phyloP scores from a whole-genome alignment of 2,113 vertebrate genomes.

The Gobio gobio region DNA sequence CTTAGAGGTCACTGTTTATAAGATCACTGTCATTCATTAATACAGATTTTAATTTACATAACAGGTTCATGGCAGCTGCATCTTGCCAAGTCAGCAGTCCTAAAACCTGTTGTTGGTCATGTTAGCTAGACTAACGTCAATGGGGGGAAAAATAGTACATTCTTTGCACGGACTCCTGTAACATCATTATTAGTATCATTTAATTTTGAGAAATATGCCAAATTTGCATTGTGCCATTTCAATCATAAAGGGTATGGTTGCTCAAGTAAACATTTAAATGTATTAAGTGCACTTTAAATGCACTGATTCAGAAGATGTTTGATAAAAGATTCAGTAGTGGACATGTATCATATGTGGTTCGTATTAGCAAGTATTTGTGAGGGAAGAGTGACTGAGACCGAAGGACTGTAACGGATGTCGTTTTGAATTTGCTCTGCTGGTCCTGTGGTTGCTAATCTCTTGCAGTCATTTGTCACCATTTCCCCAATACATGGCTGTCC shows the following conservation, averaged over 20 bases:
- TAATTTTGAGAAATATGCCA: background rate
- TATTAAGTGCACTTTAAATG: background rate
- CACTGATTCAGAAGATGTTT: background rate
- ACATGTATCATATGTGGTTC: background rate
- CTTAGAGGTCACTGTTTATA: constrained; percentile 33
- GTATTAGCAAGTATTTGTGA: background rate
- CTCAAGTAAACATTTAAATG: background rate
- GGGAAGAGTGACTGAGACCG: constrained; percentile 12
- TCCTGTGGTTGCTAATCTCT: constrained; percentile 78
- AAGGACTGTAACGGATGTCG: constrained; percentile 62
- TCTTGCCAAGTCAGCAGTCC: background rate
- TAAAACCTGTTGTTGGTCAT: background rate
- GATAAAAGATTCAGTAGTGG: background rate
- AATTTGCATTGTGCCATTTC: background rate
- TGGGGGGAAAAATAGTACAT: background rate
- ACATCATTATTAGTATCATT: background rate
- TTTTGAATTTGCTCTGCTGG: constrained; percentile 57
- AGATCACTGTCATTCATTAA: background rate
- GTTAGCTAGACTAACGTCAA: background rate
- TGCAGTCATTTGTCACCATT: constrained; percentile 74
- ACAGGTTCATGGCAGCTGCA: background rate
- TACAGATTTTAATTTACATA: background rate
- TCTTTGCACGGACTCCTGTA: background rate
- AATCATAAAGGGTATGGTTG: background rate
- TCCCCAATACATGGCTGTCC: constrained; percentile 71